Base-by-base conservation (phyloP, 2,797 vertebrate genomes). In the Poeciliopsis paucimaculata region DNA sequence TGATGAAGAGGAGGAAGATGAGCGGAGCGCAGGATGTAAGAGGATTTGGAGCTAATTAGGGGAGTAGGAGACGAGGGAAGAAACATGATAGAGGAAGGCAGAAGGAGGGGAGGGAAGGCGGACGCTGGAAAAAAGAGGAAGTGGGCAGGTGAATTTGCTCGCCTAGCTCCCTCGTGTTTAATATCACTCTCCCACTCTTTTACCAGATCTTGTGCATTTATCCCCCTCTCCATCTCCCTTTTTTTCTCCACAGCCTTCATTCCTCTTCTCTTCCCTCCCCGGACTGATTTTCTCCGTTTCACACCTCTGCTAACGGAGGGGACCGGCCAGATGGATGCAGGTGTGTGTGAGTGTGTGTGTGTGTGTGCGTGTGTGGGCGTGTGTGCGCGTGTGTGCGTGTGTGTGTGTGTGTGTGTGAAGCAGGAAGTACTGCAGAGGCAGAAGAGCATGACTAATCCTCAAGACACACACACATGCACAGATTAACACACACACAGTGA, bases 151-250 rank as follows among this genome's bases (percentile, higher is more conserved):
- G 91, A 93, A 94, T 94, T 79, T 92, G 93, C 93, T 91, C 94
- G 68, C 88, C 91, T 93, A 91, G 94, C 92, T 94, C 94, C 94
- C 94, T 83, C 83, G 93, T 94, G 94, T 94, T 94, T 94, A 94
- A 94, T 94, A 94, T 94, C 89, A 81, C 79, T 91, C 92, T 93
- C 93, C 91, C 91, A 93, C 93, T 84, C 82, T 78, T 87, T 86
- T 82, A 64, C 81, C 78, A 83, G 79, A 84, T 81, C 77, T 74
- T 23, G 9, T 87, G 81, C 84, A 88, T 90, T 89, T 84, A 85
- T 86, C 89, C 87, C 66, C 83, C 84, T 77, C 75, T 89, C 77
- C 81, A 66, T 87, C 88, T 77, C 83, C 79, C 80, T 79, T 84
- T 70, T 84, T 86, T 80, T 78, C 51, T 83, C 82, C 73, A 79